phyloP scores from a whole-genome alignment of 2,888 invertebrate species.

The Lordiphosa fenestrarum region DNA sequence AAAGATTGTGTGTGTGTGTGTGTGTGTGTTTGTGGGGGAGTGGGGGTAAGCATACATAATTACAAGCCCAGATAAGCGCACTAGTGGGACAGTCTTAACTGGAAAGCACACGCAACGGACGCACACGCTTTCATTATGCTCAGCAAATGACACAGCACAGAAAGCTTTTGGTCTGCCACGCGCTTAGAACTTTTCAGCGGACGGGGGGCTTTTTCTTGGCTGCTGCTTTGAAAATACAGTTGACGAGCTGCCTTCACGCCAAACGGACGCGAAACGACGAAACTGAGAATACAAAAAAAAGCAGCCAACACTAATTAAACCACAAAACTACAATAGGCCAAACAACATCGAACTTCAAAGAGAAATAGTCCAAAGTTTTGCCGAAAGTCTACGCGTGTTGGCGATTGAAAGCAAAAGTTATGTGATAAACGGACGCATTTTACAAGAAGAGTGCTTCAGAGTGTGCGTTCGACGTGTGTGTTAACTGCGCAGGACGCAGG shows the following conservation, averaged over 20 bases:
- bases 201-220: constrained; percentile 34
- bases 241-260: constrained; percentile 75
- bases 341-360: constrained; percentile 20
- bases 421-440: constrained; percentile 53
- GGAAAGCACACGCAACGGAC: constrained; percentile 9
- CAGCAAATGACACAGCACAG: constrained; percentile 6
- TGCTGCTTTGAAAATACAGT: constrained; percentile 64
- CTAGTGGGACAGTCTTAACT: background rate
- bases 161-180: constrained; percentile 42
- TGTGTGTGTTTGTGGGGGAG: no score
- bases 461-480: constrained; percentile 21
- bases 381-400: constrained; percentile 6
- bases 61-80: constrained; percentile 11
- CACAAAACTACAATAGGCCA: constrained; percentile 18
- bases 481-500: constrained; percentile 59
- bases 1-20: no score
- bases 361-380: constrained; percentile 28
- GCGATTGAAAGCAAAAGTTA: constrained; percentile 44
- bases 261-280: constrained; percentile 61
- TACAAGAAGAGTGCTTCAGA: constrained; percentile 15
- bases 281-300: constrained; percentile 14
- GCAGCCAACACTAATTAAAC: constrained; percentile 42
- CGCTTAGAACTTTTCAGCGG: constrained; percentile 26
- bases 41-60: no score
- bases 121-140: constrained; percentile 35